Evolutionary conservation across 1,140 invertebrate genomes (phyloP), one percentile per base, ranked within the genome.

Genomic region (Harpegnathos saltator): DNA sequence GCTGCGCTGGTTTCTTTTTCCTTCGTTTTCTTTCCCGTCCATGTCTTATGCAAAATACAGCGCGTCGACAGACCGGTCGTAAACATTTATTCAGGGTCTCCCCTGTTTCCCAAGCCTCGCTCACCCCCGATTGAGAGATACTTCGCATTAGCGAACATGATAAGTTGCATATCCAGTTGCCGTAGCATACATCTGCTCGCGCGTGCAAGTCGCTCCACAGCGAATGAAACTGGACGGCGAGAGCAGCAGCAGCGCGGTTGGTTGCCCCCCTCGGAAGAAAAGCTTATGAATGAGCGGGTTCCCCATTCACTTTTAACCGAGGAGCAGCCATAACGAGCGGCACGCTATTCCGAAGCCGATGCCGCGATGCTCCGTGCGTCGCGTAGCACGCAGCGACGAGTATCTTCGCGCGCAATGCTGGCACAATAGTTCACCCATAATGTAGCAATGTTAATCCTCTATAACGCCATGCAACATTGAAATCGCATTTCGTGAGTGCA

Each of bases 251-350:
- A 50, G 24, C 52, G 78, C 68, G 44, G 84, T 38, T 69, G 72
- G 29, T 77, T 85, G 82, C 86, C 86, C 86, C 85, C 74, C 85
- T 89, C 85, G 88, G 84, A 90, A 91, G 92, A 93, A 93, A 93
- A 93, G 92, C 92, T 93, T 93, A 91, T 93, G 92, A 93, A 93
- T 93, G 92, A 93, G 89, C 90, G 77, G 89, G 91, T 92, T 92
- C 89, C 90, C 92, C 92, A 93, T 93, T 93, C 92, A 93, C 92
- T 93, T 93, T 93, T 92, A 91, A 92, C 83, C 87, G 85, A 91
- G 89, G 86, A 87, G 89, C 83, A 84, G 86, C 86, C 87, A 58
- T 82, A 82, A 84, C 83, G 66, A 84, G 63, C 75, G 24, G 59
- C 26, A 48, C 59, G 62, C 50, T 80, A 68, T 80, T 69, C 48